Evolutionary conservation across 2,888 invertebrate species (phyloP), one percentile per base, ranked within the genome.

Genomic region (Lamellibrachia columna): DNA sequence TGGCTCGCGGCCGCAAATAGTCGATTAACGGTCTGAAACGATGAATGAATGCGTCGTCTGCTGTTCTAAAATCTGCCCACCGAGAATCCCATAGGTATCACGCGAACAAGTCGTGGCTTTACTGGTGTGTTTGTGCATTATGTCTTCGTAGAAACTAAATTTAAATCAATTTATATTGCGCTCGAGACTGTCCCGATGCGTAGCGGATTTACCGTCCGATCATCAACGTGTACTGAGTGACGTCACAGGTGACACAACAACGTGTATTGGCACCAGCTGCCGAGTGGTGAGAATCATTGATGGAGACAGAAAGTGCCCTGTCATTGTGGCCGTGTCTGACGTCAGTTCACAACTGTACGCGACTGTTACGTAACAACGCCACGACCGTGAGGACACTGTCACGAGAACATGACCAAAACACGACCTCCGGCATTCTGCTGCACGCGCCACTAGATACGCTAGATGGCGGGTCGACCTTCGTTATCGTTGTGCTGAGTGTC

Each of bases 11-110:
- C 55, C 22, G 75, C 15, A 75, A 75, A 22, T 22, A 75, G 75
- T 75, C 75, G 75, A 75, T 75, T 75, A 75, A 75, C 75, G 75
- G 75, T n/a, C 75, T 22, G 75, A 75, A 75, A 75, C 75, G 75
- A 75, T 75, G 75, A 75, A 75, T 75, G 75, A 75, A 75, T 22
- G n/a, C 75, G 75, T 75, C 75, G 75, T 75, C 75, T 75, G 75
- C 75, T 15, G 3, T 75, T 11, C 75, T 75, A 15, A 3, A 75
- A 15, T 75, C 75, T 75, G 75, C 22, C 22, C 75, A 11, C 15
- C n/a, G 15, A 2, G 75, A 75, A 22, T 6, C 22, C 75, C 75
- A n/a, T 75, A 22, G 15, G 75, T n/a, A 6, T 11, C n/a, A 22
- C 15, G 22, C 75, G n/a, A n/a, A 75, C 75, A 3, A 4, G 75